These are phyloP conservation scores for Dyspetes luteomarginatus DNA, from an alignment of 2,888 invertebrate species.

Conservation along the genomic window DNA sequence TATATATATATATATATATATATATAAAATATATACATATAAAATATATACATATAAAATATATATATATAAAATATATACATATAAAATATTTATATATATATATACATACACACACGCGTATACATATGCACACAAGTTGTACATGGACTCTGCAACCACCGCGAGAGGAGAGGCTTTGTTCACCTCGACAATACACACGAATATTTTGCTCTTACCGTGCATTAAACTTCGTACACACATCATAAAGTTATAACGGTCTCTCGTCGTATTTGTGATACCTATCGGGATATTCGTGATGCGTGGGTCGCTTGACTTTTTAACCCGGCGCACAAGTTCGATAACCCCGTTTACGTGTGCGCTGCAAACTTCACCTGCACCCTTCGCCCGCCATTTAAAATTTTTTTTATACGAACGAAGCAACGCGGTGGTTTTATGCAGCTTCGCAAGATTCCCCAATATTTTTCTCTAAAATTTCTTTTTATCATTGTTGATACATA, in stretches of 20 bases:
- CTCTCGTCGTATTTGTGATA: slow-evolving; percentile 69
- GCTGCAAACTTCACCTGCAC: slow-evolving; percentile 25
- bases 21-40: background rate
- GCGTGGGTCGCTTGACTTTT: slow-evolving; percentile 67
- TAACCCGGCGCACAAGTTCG: slow-evolving; percentile 63
- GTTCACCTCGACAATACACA: slow-evolving; percentile 79
- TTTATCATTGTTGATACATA: slow-evolving; percentile 45
- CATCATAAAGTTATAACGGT: slow-evolving; percentile 71
- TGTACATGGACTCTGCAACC: slow-evolving; percentile 41
- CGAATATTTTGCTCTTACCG: slow-evolving; percentile 67
- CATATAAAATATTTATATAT: slow-evolving; percentile 14
- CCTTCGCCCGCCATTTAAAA: slow-evolving; percentile 20
- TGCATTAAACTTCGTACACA: slow-evolving; percentile 68
- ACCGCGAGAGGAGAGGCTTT: slow-evolving; percentile 71
- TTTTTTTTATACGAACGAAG: slow-evolving; percentile 37
- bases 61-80: slow-evolving; percentile 34
- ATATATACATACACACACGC: too few species aligned
- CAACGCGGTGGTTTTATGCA: slow-evolving; percentile 1
- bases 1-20: slow-evolving; percentile 35
- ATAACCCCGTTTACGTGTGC: slow-evolving; percentile 53
- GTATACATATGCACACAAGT: slow-evolving; percentile 36
- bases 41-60: too few species aligned
- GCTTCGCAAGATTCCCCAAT: too few species aligned
- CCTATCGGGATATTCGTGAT: slow-evolving; percentile 68
- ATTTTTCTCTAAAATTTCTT: slow-evolving; percentile 4